Base-by-base conservation (phyloP, 2,888 invertebrate genomes). In the Parthenolecanium corni region DNA sequence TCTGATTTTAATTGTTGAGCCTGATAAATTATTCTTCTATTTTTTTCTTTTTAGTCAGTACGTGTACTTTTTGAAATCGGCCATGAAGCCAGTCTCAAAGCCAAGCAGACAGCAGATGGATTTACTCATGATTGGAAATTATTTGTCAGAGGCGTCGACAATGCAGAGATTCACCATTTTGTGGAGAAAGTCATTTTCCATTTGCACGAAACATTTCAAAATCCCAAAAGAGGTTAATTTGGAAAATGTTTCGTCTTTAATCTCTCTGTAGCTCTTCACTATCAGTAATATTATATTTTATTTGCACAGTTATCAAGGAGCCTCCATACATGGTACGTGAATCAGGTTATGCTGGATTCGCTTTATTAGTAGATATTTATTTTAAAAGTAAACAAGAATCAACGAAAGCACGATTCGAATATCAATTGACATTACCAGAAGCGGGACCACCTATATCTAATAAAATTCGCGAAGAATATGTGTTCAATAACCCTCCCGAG, bases 111-210 rank as follows among this genome's bases (percentile, higher is more conserved):
- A 14, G 82, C 83, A 21, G 89, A 92, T 73, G 94, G 92, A 52
- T 94, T 89, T 73, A 96, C 95, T 69, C 96, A 96, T 77, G 95
- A 96, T 74, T 96, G 96, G 96, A 89, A 90, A 74, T 85, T 96
- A 61, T 95, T 87, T 77, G 90, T 96, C 21, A 81, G 88, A 71
- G 94, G 94, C 62, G 82, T 83, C 68, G 90, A 93, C 72, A 85
- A 86, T 69, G 83, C 86, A 68, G 87, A 89, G 72, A 89, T 96
- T 70, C 84, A 88, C 71, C 82, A 87, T 73, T 96, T 89, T 78
- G 84, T 95, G 64, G 94, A 95, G 66, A 93, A 89, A 80, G 86
- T 89, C 67, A 87, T 95, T n/a, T 67, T 95, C 73, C 78, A 85
- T 71, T 79, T 96, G 61, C 95, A 96, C 71, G 86, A 89, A 67